These are phyloP conservation scores for Theristicus caerulescens DNA, from an alignment of 2,113 vertebrate species.

Conservation along the genomic window DNA sequence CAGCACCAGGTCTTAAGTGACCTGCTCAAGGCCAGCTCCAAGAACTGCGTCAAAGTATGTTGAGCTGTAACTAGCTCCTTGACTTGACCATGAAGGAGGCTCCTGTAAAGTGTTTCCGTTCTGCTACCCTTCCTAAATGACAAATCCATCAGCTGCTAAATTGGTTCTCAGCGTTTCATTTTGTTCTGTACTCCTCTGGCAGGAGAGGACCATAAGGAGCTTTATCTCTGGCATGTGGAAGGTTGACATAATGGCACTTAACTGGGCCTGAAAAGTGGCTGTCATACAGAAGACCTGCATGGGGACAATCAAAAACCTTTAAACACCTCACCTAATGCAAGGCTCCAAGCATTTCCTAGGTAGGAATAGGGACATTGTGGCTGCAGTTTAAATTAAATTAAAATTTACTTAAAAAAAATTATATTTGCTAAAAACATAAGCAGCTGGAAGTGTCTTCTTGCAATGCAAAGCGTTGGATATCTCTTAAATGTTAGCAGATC, in stretches of 20 bases:
- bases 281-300: background rate
- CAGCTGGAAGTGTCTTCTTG: background rate
- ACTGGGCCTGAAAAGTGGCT: background rate
- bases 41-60: background rate
- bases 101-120: background rate
- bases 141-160: background rate
- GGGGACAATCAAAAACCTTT: background rate
- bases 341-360: background rate
- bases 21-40: background rate
- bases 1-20: background rate
- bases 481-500: background rate
- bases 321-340: background rate
- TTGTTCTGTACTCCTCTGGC: background rate
- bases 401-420: background rate
- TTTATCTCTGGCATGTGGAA: background rate
- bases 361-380: background rate
- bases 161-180: background rate
- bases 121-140: background rate
- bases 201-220: background rate
- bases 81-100: background rate
- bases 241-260: background rate
- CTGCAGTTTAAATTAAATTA: background rate
- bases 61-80: background rate
- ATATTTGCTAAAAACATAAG: background rate
- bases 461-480: background rate